Conservation (phyloP, 2,797 vertebrate species). For the Micromesistius poutassou region DNA sequence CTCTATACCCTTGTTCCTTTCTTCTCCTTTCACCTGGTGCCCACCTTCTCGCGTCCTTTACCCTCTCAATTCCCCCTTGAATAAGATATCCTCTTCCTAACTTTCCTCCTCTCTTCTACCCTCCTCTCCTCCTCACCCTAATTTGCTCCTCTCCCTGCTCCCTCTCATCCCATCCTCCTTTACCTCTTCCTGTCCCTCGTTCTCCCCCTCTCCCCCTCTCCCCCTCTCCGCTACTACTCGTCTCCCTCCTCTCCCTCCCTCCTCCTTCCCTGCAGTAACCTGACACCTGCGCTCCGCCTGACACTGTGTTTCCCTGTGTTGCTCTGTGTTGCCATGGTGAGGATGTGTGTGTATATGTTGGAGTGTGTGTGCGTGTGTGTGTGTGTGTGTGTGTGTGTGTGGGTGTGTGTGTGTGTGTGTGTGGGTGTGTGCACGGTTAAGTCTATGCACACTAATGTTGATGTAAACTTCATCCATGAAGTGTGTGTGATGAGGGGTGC, state of each 20-base stretch:
- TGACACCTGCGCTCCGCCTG: conserved; percentile 74
- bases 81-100: neutral
- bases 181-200: conserved; percentile 35
- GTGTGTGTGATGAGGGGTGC: conserved; percentile 41
- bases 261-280: conserved; percentile 66
- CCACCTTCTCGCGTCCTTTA: neutral
- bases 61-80: neutral
- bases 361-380: conserved; percentile 10
- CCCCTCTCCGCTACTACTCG: conserved; percentile 8
- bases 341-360: conserved; percentile 65
- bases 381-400: conserved; percentile 20
- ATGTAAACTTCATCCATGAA: conserved; percentile 52
- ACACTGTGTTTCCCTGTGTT: conserved; percentile 87
- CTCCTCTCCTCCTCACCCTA: neutral
- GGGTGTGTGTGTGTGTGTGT: conserved; percentile 38
- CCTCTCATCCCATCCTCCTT: conserved; percentile 5
- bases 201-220: conserved; percentile 47
- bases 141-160: neutral
- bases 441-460: conserved; percentile 41
- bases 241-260: conserved; percentile 21
- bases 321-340: conserved; percentile 90
- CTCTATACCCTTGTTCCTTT: neutral
- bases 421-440: conserved; percentile 26
- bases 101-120: neutral
- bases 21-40: neutral